Conservation (phyloP, 2,113 vertebrate species). For the Strix uralensis region DNA sequence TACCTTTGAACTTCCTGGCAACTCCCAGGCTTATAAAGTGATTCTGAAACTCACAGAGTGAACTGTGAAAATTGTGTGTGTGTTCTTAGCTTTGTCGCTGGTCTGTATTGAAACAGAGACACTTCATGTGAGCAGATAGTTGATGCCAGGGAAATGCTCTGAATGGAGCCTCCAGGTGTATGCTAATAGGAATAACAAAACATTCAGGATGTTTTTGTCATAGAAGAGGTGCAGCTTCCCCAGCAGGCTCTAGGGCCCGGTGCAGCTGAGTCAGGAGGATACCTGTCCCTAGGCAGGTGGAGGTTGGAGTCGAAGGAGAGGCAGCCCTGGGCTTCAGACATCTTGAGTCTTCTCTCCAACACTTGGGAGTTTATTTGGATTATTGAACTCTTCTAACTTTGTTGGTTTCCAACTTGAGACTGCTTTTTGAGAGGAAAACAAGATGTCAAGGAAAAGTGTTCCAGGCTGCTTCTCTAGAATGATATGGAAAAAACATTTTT, state of each 20-base stretch:
- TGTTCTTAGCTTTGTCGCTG: not conserved
- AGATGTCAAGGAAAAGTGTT: constrained; percentile 50
- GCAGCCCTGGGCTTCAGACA: not conserved
- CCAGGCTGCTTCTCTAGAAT: constrained; percentile 17
- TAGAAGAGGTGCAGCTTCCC: not conserved
- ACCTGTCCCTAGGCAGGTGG: constrained; percentile 56
- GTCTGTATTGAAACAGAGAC: not conserved
- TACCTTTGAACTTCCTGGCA: constrained; percentile 63
- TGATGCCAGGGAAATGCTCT: not conserved
- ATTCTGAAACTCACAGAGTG: not conserved
- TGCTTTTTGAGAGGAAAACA: not conserved
- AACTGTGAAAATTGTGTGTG: not conserved
- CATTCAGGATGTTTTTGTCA: not conserved
- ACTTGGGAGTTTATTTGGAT: not conserved
- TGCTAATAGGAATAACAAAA: not conserved
- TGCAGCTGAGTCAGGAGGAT: constrained; percentile 39
- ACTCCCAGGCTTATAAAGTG: not conserved
- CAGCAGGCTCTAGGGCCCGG: constrained; percentile 61
- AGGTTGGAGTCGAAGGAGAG: constrained; percentile 12
- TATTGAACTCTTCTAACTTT: not conserved
- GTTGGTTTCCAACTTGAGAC: not conserved
- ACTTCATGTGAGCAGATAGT: not conserved
- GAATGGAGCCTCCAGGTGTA: not conserved
- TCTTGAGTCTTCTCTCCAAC: not conserved
- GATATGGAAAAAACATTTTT: constrained; percentile 28